phyloP scores from a whole-genome alignment of 53 echinoderm and acorn worm genomes.

The Luidia sarsii region DNA sequence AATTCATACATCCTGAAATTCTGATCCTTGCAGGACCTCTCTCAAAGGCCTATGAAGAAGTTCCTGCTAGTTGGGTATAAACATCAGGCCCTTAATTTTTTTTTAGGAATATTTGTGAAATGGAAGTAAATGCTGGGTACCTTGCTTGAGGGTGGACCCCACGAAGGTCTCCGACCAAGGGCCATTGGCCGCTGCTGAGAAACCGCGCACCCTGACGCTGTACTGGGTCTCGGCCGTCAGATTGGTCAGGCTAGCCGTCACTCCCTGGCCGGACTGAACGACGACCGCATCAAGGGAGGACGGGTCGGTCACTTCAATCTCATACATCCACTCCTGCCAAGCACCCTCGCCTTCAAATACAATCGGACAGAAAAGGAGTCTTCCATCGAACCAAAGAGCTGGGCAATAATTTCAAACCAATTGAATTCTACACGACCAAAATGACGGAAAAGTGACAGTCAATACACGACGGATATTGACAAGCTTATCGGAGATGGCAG shows the following conservation, averaged over 20 bases:
- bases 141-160: slow-evolving; percentile 73
- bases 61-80: no score
- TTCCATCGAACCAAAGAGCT: no score
- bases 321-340: slow-evolving; percentile 77
- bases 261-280: slow-evolving; percentile 13
- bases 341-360: slow-evolving; percentile 75
- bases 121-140: slow-evolving; percentile 47
- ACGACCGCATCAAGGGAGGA: slow-evolving; percentile 7
- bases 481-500: no score
- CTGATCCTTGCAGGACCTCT: no score
- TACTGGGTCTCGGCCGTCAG: slow-evolving; percentile 63
- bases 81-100: no score
- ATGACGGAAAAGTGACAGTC: no score
- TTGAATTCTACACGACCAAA: no score
- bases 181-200: slow-evolving; percentile 67
- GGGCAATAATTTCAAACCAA: no score
- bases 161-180: slow-evolving; percentile 68
- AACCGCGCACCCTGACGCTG: slow-evolving; percentile 73
- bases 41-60: no score
- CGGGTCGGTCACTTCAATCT: slow-evolving; percentile 51
- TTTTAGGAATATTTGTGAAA: no score
- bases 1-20: no score
- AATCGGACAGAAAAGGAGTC: not conserved
- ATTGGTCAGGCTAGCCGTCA: not conserved
- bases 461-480: no score